Evolutionary conservation across 1,140 invertebrate species (phyloP).

Genomic region (Drosophila sp.): DNA sequence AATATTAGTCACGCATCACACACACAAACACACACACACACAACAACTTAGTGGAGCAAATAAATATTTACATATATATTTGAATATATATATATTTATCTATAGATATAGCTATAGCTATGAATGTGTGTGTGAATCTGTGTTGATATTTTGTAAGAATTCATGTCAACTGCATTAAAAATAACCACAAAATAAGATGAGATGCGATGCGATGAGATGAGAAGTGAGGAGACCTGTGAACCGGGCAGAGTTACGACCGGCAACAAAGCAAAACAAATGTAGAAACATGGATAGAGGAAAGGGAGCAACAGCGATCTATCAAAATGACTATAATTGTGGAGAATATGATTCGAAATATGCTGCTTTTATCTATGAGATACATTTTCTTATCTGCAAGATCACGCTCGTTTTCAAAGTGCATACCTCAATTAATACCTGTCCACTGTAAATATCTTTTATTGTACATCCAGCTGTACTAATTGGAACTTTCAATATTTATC

Average conservation of each 20-base stretch:
- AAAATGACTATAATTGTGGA: conserved; percentile 49
- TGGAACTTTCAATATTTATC: conserved; percentile 20
- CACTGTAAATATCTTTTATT: not conserved
- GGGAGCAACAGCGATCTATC: conserved; percentile 56
- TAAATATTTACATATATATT: conserved; percentile 43
- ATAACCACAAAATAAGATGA: conserved; percentile 69
- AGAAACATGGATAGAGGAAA: conserved; percentile 29
- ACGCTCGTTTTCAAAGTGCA: not conserved
- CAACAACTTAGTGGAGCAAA: conserved; percentile 76
- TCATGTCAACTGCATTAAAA: conserved; percentile 77
- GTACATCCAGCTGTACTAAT: conserved; percentile 25
- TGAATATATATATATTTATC: conserved; percentile 38
- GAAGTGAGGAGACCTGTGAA: conserved; percentile 51
- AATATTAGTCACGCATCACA: conserved; percentile 75
- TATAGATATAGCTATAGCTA: conserved; percentile 37
- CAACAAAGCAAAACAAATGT: conserved; percentile 50
- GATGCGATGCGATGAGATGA: conserved; percentile 38
- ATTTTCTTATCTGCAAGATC: not conserved
- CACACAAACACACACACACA: not conserved
- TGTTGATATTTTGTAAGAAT: conserved; percentile 78
- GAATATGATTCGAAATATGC: conserved; percentile 29
- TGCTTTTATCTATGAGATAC: not conserved
- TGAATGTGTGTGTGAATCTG: conserved; percentile 48
- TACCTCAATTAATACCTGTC: conserved; percentile 15
- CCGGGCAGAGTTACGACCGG: conserved; percentile 41